Conservation (phyloP, 2,888 invertebrate genomes). For the Amphipyra tragopoginis region DNA sequence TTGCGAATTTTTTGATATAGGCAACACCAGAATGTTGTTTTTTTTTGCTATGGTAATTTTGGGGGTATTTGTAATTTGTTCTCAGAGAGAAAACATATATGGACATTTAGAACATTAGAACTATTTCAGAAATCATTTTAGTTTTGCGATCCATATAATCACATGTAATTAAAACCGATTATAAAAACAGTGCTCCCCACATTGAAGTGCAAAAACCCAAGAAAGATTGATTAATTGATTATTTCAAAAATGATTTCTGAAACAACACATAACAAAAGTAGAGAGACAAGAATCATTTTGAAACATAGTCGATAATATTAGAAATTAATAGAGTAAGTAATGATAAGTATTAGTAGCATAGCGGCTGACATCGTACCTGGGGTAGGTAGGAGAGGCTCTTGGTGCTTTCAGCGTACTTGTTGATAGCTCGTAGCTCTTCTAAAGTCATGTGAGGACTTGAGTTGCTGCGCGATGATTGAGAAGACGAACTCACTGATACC, state of each 20-base stretch:
- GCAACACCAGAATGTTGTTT: slow-evolving; percentile 22
- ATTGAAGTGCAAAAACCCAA: too few relatives aligned
- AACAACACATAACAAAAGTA: slow-evolving; percentile 36
- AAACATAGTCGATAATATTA: slow-evolving; percentile 26
- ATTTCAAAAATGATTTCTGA: slow-evolving; percentile 43
- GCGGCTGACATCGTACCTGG: slow-evolving; percentile 91
- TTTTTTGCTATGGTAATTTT: slow-evolving; percentile 9
- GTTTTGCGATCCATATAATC: too few relatives aligned
- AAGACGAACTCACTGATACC: slow-evolving; percentile 93
- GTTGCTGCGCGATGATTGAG: slow-evolving; percentile 92
- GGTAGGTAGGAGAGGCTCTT: slow-evolving; percentile 97
- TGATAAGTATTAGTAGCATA: slow-evolving; percentile 7
- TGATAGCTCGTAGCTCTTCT: slow-evolving; percentile 95
- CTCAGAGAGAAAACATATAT: slow-evolving; percentile 27
- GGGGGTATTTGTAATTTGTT: slow-evolving; percentile 13
- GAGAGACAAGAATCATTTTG: slow-evolving; percentile 27
- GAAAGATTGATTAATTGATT: not conserved
- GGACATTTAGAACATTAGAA: slow-evolving; percentile 40
- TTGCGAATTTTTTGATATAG: slow-evolving; percentile 1
- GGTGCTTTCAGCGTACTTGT: slow-evolving; percentile 97
- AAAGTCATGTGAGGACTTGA: slow-evolving; percentile 93
- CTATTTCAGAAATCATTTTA: slow-evolving; percentile 40
- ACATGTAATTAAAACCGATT: too few relatives aligned
- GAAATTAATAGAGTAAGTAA: slow-evolving; percentile 27
- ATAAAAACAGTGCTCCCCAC: too few relatives aligned